Conservation (phyloP, 2,797 vertebrate species). For the Malacoctenus gilli region DNA sequence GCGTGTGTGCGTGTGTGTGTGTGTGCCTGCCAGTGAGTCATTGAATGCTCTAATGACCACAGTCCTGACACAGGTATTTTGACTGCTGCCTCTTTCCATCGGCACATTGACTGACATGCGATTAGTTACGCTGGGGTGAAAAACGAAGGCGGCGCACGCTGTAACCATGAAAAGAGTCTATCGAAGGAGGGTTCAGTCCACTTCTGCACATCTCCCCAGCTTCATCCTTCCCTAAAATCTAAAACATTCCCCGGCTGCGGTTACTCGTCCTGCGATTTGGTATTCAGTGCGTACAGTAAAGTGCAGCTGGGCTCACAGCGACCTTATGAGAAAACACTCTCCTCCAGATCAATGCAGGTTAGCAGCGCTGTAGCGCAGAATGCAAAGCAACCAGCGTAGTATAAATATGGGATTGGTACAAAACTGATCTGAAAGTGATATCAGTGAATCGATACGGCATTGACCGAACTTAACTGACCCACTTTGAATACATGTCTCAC, state of each 20-base stretch:
- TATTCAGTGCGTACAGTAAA: slow-evolving; percentile 51
- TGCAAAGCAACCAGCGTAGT: slow-evolving; percentile 11
- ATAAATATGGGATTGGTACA: slow-evolving; percentile 2
- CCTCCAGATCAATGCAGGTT: slow-evolving; percentile 53
- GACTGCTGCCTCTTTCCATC: slow-evolving; percentile 78
- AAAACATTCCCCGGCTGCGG: slow-evolving; percentile 56
- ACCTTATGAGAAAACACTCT: slow-evolving; percentile 53
- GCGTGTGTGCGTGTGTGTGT: slow-evolving; percentile 30
- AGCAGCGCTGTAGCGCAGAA: slow-evolving; percentile 31
- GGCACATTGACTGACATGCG: slow-evolving; percentile 75
- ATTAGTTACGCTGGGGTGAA: slow-evolving; percentile 73
- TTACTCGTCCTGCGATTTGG: slow-evolving; percentile 37
- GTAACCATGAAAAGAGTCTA: slow-evolving; percentile 53
- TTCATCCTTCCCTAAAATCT: slow-evolving; percentile 63
- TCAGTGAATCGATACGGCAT: neutral
- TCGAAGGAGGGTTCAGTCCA: slow-evolving; percentile 37
- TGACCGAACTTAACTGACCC: neutral
- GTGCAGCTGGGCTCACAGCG: slow-evolving; percentile 47
- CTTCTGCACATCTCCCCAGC: slow-evolving; percentile 31
- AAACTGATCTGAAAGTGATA: slow-evolving; percentile 10
- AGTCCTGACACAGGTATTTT: slow-evolving; percentile 78
- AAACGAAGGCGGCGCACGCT: slow-evolving; percentile 43
- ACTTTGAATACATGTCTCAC: slow-evolving; percentile 6
- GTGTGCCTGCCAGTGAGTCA: slow-evolving; percentile 45
- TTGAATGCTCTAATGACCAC: slow-evolving; percentile 74